phyloP scores from a whole-genome alignment of 2,888 invertebrate species.

The Abrostola tripartita region DNA sequence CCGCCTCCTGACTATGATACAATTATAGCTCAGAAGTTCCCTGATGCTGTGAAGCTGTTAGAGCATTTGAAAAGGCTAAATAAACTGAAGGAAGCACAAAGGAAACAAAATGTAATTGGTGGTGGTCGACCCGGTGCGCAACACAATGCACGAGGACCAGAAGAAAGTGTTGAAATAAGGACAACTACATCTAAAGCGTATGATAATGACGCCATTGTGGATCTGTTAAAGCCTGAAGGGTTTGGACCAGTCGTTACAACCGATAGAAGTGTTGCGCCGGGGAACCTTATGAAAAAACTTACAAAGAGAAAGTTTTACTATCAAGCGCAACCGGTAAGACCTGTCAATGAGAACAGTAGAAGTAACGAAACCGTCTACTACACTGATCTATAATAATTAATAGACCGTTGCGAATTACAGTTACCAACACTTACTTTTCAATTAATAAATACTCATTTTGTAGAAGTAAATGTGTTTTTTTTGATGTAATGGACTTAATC shows the following conservation, averaged over 20 bases:
- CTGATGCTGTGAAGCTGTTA: slow-evolving; percentile 47
- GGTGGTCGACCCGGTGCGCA: neutral
- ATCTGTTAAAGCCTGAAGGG: neutral
- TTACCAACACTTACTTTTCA: neutral
- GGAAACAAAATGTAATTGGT: neutral
- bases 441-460: no score
- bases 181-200: neutral
- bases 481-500: no score
- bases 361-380: slow-evolving; percentile 60
- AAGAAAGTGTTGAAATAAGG: neutral
- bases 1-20: slow-evolving; percentile 23
- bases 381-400: slow-evolving; percentile 47
- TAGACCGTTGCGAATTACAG: slow-evolving; percentile 24
- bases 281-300: slow-evolving; percentile 21
- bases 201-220: neutral
- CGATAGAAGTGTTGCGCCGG: neutral
- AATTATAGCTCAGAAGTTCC: slow-evolving; percentile 43
- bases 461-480: no score
- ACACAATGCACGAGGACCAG: neutral
- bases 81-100: slow-evolving; percentile 55
- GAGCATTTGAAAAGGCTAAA: slow-evolving; percentile 59
- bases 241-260: neutral
- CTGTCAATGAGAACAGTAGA: slow-evolving; percentile 54
- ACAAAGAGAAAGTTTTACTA: slow-evolving; percentile 57
- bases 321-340: slow-evolving; percentile 64